Conservation (phyloP, 1,140 invertebrate genomes). For the Drosophila pallidifrons region DNA sequence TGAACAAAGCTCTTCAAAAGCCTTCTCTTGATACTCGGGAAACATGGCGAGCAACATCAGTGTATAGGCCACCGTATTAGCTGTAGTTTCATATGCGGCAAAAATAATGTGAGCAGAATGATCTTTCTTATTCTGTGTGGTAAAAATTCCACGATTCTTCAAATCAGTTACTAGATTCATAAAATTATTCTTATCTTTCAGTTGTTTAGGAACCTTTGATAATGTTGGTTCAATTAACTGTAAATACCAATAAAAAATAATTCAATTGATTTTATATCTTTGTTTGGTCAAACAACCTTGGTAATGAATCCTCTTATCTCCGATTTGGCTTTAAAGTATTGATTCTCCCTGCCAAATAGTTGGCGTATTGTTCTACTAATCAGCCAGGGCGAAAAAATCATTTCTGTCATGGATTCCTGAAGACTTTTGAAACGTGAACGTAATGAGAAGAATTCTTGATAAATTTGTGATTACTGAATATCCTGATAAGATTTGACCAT, state of each 20-base stretch:
- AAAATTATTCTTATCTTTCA: background rate
- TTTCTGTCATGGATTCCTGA: slow-evolving; percentile 71
- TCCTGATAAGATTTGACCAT: too few relatives aligned
- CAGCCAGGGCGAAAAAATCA: slow-evolving; percentile 76
- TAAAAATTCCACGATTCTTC: slow-evolving; percentile 59
- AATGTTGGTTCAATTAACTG: slow-evolving; percentile 49
- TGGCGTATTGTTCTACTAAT: slow-evolving; percentile 41
- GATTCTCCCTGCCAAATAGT: slow-evolving; percentile 52
- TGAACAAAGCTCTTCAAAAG: slow-evolving; percentile 87
- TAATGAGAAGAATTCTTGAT: too few relatives aligned
- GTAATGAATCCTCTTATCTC: slow-evolving; percentile 63
- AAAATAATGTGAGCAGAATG: slow-evolving; percentile 68
- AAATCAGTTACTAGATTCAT: slow-evolving; percentile 40
- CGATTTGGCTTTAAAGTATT: slow-evolving; percentile 56
- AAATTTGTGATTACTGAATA: too few relatives aligned
- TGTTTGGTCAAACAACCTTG: slow-evolving; percentile 35
- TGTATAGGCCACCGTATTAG: slow-evolving; percentile 67
- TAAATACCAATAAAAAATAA: background rate
- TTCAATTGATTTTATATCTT: background rate
- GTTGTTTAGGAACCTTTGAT: slow-evolving; percentile 2
- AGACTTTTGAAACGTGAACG: slow-evolving; percentile 52
- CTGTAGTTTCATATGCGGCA: slow-evolving; percentile 79
- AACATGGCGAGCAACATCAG: slow-evolving; percentile 76
- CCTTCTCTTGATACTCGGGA: slow-evolving; percentile 86
- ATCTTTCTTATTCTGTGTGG: slow-evolving; percentile 69